A percentile compares a stretch with the other conserved stretches of the same genome.
Conservation (phyloP, 2,888 invertebrate species). For the Sclerodermus sp. region DNA sequence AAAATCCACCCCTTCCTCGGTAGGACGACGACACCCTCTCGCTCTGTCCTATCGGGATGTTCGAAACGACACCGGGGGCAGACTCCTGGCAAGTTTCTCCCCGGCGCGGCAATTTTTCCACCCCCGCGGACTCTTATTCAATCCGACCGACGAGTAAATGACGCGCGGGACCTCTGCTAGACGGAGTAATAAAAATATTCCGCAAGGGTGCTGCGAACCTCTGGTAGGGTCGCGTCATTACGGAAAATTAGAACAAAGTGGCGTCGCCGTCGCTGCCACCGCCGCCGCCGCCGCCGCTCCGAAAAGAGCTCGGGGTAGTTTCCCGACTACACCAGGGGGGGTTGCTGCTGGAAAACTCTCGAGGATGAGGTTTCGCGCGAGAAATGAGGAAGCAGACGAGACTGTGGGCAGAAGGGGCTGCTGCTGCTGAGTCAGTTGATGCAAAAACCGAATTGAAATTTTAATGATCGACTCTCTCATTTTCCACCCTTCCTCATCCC, state of each 20-base stretch:
- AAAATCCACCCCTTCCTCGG: too few species aligned
- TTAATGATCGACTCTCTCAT: constrained; percentile 37
- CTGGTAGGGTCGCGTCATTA: constrained; percentile 32
- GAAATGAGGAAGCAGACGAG: constrained; percentile 22
- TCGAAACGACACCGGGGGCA: too few species aligned
- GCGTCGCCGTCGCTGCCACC: constrained; percentile 27
- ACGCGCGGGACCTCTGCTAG: constrained; percentile 12
- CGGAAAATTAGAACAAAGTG: constrained; percentile 47
- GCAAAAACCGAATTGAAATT: constrained; percentile 48
- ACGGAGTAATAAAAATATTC: constrained; percentile 38
- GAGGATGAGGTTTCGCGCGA: constrained; percentile 14
- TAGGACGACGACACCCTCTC: too few species aligned
- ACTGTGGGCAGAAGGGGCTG: constrained; percentile 5
- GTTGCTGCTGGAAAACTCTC: constrained; percentile 17
- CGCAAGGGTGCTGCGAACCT: constrained; percentile 16
- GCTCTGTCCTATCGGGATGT: too few species aligned
- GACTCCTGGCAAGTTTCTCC: background rate
- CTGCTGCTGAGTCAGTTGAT: constrained; percentile 41
- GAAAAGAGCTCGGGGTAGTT: constrained; percentile 8
- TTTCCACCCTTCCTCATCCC: constrained; percentile 1
- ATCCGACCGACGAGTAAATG: constrained; percentile 1
- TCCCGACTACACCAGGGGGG: too few species aligned
- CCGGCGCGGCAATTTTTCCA: constrained; percentile 19
- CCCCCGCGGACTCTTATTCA: background rate
- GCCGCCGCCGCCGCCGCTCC: constrained; percentile 22